Conservation (phyloP, 2,113 vertebrate species). For the Pteruthius melanotis region DNA sequence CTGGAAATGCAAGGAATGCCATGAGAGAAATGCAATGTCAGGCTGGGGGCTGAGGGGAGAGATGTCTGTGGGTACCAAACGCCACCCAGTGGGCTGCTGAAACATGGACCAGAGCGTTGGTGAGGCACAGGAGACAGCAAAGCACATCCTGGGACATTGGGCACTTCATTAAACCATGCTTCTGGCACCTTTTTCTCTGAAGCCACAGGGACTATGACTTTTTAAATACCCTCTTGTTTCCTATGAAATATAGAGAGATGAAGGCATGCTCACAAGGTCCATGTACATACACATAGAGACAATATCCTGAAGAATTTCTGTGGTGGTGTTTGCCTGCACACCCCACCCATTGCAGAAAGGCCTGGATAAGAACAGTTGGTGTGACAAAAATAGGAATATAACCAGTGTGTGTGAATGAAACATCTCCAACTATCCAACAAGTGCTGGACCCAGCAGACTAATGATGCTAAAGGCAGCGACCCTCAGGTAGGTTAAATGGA, state of each 20-base stretch:
- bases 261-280: not conserved
- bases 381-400: not conserved
- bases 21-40: not conserved
- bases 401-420: not conserved
- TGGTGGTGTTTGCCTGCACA: not conserved
- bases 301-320: not conserved
- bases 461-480: not conserved
- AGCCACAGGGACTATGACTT: not conserved
- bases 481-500: not conserved
- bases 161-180: not conserved
- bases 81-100: constrained; percentile 46
- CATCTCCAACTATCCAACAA: not conserved
- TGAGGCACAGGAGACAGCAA: not conserved
- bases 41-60: not conserved
- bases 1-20: not conserved
- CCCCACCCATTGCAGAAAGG: not conserved
- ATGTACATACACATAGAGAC: fast-evolving
- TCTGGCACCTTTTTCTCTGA: not conserved
- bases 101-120: not conserved
- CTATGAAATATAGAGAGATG: not conserved
- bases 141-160: not conserved
- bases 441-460: not conserved
- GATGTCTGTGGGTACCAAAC: not conserved
- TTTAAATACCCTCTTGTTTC: not conserved
- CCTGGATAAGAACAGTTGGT: not conserved